Conservation (phyloP, 2,888 invertebrate species). For the Pristionchus exspectatus region DNA sequence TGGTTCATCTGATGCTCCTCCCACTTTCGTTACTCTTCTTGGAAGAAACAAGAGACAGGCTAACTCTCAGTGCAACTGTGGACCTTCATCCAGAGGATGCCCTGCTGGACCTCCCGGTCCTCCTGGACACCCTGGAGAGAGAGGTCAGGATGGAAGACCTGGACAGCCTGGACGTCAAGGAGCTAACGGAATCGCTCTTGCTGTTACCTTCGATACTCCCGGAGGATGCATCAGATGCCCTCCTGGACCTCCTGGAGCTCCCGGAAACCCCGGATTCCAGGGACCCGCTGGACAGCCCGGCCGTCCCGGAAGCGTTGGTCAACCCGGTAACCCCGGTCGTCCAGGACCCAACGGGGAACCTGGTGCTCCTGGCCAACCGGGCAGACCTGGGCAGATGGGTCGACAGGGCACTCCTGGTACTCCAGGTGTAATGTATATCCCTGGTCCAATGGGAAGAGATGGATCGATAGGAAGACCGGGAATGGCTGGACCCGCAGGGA, state of each 20-base stretch:
- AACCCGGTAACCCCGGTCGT: conserved; percentile 61
- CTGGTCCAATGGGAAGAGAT: conserved; percentile 58
- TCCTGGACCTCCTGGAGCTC: conserved; percentile 62
- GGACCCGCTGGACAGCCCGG: conserved; percentile 61
- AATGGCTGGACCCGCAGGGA: conserved; percentile 45
- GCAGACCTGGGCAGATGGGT: conserved; percentile 58
- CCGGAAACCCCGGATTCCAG: conserved; percentile 59
- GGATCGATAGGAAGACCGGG: conserved; percentile 61
- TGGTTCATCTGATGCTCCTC: conserved; percentile 52
- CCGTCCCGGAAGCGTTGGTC: conserved; percentile 58
- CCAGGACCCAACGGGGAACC: conserved; percentile 61
- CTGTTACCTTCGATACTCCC: conserved; percentile 66
- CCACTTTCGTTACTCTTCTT: conserved; percentile 52
- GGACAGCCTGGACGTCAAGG: conserved; percentile 66
- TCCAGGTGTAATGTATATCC: conserved; percentile 37
- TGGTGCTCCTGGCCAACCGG: conserved; percentile 56
- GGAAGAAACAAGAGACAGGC: conserved; percentile 55
- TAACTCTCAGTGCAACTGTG: conserved; percentile 51
- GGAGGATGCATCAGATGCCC: conserved; percentile 71
- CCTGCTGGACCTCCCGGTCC: conserved; percentile 70
- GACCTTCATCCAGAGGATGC: conserved; percentile 57
- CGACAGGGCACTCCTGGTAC: conserved; percentile 58
- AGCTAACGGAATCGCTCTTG: conserved; percentile 67
- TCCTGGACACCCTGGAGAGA: conserved; percentile 66
- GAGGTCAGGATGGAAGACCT: conserved; percentile 65